Base-by-base conservation (phyloP, 2,888 invertebrate genomes). In the Heteropelma amictum region DNA sequence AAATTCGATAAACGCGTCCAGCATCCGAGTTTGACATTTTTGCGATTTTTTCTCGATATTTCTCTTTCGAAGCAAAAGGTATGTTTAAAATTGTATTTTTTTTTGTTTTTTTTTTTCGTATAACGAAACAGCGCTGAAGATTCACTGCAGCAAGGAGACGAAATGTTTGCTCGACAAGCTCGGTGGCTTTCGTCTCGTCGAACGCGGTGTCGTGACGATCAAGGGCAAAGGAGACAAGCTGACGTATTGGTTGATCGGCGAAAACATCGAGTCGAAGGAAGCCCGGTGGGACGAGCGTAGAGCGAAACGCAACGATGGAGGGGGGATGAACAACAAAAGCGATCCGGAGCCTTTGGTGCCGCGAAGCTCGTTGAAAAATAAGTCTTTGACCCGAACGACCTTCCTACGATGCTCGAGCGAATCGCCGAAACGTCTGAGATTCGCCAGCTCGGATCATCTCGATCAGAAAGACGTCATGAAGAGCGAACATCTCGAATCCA, bases 181-280 rank as follows among this genome's bases (percentile, higher is more conserved):
- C 17, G 94, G 95, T 0, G 96, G 96, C 1, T 96, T 96, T 85
- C 90, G 93, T n/a, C 83, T 94, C 3, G 90, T 93, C 61, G 95
- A 96, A 84, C 92, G 96, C 0, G 96, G 96, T 0, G 84, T 95
- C 28, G 92, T 96, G 3, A 90, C 93, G 2, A 94, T 96, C 92
- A 96, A 96, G 86, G 96, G 96, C 49, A 96, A 96, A 88, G 95
- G 95, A 0, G 95, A 95, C 45, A 94, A 95, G 86, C 89, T 93
- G 77, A 97, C 97, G 1, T 96, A 94, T 88, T 97, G 96, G 96
- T 89, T 97, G 38, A 89, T 93, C 3, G 96, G 95, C 0, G 96
- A 96, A 86, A 94, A 95, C 69, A 90, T 92, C 0, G 89, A 90
- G 4, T 91, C 92, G 45, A 91, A 93, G 23, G 90, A 91, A 54